These are phyloP conservation scores for Tubiluchus corallicola DNA, from an alignment of 2,888 invertebrate species.

Conservation along the genomic window DNA sequence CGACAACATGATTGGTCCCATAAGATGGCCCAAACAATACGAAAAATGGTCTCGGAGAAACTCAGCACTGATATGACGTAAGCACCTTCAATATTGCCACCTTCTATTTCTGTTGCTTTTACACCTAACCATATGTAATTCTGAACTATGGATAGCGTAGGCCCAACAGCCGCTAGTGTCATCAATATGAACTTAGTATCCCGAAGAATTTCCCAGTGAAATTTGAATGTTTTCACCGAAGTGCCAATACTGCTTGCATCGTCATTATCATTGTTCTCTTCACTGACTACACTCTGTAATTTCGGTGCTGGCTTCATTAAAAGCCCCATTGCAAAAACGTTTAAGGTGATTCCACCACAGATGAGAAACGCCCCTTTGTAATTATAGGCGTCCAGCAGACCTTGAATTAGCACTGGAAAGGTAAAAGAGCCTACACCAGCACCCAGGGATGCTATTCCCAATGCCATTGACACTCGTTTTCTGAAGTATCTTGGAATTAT, in stretches of 20 bases:
- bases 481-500: background rate
- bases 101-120: background rate
- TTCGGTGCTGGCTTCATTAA: too few species aligned
- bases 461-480: background rate
- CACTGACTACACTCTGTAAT: too few species aligned
- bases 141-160: background rate
- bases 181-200: background rate
- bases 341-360: background rate
- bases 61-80: background rate
- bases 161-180: background rate
- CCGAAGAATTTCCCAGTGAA: background rate
- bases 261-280: background rate
- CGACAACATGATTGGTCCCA: background rate
- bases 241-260: too few species aligned
- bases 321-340: background rate
- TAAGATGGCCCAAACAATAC: background rate
- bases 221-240: too few species aligned
- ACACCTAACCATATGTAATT: background rate
- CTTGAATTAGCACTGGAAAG: background rate
- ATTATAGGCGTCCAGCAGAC: background rate
- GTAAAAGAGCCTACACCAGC: background rate
- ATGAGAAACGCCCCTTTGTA: background rate
- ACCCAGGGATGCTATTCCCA: background rate
- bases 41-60: background rate
- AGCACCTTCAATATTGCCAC: background rate